Evolutionary conservation across 2,888 invertebrate species (phyloP), one percentile per base, ranked within the genome.

Genomic region (Aphodius granarius): DNA sequence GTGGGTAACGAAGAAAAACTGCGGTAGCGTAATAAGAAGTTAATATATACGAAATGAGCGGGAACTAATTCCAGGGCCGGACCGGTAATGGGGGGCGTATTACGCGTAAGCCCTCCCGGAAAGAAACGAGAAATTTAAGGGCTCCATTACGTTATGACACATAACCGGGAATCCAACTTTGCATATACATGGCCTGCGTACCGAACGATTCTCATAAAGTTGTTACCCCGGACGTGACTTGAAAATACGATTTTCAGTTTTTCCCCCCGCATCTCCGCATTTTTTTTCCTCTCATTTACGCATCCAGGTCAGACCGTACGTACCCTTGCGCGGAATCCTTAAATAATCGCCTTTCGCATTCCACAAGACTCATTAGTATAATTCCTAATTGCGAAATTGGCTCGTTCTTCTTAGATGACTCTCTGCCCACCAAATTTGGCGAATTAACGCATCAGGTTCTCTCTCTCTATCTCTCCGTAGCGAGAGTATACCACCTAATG

Each of bases 131-230:
- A 43, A 43, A 43, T 43, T 43, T 43, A 43, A 43, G 19, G 71
- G 76, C 79, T 80, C 79, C 79, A 81, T 80, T 80, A 81, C 80
- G 76, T 78, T 79, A 81, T 81, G 80, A 80, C 81, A 81, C 79
- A 80, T 81, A 80, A 81, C 81, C 80, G 81, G 79, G 81, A 81
- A 81, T 79, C 79, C 78, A 73, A 78, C 79, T 82, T 82, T 82
- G 80, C 82, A 82, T 82, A 81, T 82, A 82, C 81, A 82, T 82
- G 81, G 80, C 77, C 77, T 81, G 80, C 79, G 80, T 80, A 79
- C 78, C 76, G 79, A 80, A 77, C 78, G 76, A 73, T 74, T 75
- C 78, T 76, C 79, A 81, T 81, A 81, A 81, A 81, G 80, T 81
- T 80, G 81, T 81, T 81, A 81, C 79, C 76, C n/a, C 66, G 77